A percentile compares a stretch with the other conserved stretches of the same genome.
Evolutionary conservation across 2,888 invertebrate species (phyloP).

Genomic region (Drosophila histrio): DNA sequence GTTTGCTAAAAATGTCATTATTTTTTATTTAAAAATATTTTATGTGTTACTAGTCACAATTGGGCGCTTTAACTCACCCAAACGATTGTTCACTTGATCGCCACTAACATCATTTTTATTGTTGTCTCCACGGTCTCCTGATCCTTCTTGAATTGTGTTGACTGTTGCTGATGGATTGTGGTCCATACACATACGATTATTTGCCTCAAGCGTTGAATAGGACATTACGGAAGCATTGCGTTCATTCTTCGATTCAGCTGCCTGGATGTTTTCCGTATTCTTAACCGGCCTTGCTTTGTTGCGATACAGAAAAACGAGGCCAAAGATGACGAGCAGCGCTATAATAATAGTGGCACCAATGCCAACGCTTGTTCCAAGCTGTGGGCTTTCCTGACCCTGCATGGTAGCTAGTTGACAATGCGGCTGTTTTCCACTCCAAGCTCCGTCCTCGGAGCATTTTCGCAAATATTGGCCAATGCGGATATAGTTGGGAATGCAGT

Average conservation of each 20-base stretch:
- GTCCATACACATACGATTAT: constrained; percentile 81
- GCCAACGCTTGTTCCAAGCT: constrained; percentile 92
- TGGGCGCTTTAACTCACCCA: constrained; percentile 58
- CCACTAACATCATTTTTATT: constrained; percentile 22
- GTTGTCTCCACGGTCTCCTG: constrained; percentile 32
- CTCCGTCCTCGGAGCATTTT: constrained; percentile 92
- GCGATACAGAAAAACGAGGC: constrained; percentile 91
- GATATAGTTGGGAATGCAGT: constrained; percentile 93
- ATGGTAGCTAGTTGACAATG: constrained; percentile 90
- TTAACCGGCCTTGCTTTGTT: constrained; percentile 94
- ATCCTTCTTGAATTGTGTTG: constrained; percentile 82
- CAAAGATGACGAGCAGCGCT: constrained; percentile 90
- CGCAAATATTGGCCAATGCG: constrained; percentile 92
- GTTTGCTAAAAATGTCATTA: constrained; percentile 81
- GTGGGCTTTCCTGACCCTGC: constrained; percentile 89
- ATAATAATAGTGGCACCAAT: constrained; percentile 93
- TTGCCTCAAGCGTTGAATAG: constrained; percentile 92
- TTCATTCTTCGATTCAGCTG: constrained; percentile 93
- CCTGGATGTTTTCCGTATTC: constrained; percentile 94
- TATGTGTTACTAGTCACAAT: background rate
- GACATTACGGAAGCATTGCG: constrained; percentile 95
- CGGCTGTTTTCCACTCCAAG: constrained; percentile 95
- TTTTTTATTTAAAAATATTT: background rate
- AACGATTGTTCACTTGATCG: constrained; percentile 51
- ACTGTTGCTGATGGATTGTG: constrained; percentile 83